phyloP scores from a whole-genome alignment of 2,888 invertebrate species.

The Ochropleura plecta region DNA sequence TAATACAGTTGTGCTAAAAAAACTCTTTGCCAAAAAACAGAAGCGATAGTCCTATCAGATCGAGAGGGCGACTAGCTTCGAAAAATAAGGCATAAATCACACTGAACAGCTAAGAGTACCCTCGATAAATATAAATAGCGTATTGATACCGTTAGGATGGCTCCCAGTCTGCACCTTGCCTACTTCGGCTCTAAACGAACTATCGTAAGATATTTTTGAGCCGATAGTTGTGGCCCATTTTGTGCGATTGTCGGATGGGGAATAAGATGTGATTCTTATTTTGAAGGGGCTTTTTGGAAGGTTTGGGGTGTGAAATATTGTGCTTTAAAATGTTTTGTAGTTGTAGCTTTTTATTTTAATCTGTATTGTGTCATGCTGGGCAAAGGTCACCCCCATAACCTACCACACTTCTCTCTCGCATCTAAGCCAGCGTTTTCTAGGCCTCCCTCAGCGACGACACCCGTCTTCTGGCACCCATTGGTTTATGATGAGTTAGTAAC shows the following conservation, averaged over 20 bases:
- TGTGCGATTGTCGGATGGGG: slow-evolving; percentile 54
- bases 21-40: slow-evolving; percentile 29
- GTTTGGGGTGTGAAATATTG: slow-evolving; percentile 19
- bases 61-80: slow-evolving; percentile 33
- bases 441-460: not conserved
- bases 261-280: slow-evolving; percentile 42
- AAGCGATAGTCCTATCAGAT: slow-evolving; percentile 54
- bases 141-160: slow-evolving; percentile 62
- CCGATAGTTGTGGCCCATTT: slow-evolving; percentile 57
- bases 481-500: not conserved
- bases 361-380: not conserved
- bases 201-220: slow-evolving; percentile 60
- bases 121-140: slow-evolving; percentile 68
- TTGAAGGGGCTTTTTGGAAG: slow-evolving; percentile 23
- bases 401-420: not conserved
- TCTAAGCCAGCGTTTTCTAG: not conserved
- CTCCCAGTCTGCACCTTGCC: slow-evolving; percentile 57
- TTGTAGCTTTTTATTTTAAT: not conserved
- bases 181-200: slow-evolving; percentile 56
- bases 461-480: not conserved
- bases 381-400: not conserved
- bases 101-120: slow-evolving; percentile 58
- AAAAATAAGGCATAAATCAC: slow-evolving; percentile 61
- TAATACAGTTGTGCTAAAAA: slow-evolving; percentile 8
- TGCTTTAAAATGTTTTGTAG: slow-evolving; percentile 3